Conservation (phyloP, 2,888 invertebrate species). For the Cosmia trapezina region DNA sequence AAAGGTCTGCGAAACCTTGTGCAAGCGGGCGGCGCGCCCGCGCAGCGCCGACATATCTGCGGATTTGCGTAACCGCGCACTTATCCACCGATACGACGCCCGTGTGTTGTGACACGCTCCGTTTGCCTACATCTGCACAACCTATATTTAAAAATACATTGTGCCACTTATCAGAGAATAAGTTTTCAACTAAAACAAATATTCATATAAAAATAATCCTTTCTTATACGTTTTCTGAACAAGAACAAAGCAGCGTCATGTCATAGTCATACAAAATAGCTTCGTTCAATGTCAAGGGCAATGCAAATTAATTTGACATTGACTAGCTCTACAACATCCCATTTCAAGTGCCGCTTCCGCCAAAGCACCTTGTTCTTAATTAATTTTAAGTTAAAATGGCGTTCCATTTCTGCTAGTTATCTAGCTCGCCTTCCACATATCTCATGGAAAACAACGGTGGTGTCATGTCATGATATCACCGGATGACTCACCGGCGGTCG, state of each 20-base stretch:
- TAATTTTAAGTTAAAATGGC: constrained; percentile 61
- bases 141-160: constrained; percentile 71
- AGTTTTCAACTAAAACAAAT: constrained; percentile 5
- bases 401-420: constrained; percentile 61
- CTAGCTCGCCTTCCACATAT: constrained; percentile 56
- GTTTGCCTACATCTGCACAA: constrained; percentile 81
- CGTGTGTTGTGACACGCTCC: constrained; percentile 87
- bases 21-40: constrained; percentile 89
- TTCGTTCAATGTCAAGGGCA: constrained; percentile 71
- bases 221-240: constrained; percentile 6
- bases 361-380: constrained; percentile 67
- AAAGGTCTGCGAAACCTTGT: constrained; percentile 90
- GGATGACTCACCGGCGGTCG: constrained; percentile 81
- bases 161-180: constrained; percentile 41
- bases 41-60: constrained; percentile 88
- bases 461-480: constrained; percentile 84
- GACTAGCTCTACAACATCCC: constrained; percentile 67
- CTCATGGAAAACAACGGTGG: constrained; percentile 77
- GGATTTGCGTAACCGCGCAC: constrained; percentile 90
- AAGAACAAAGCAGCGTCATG: constrained; percentile 44
- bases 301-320: constrained; percentile 72
- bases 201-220: neutral
- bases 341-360: constrained; percentile 69
- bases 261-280: constrained; percentile 62
- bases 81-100: constrained; percentile 88